Evolutionary conservation across 2,797 vertebrate species (phyloP).

Genomic region (Furcifer pardalis): DNA sequence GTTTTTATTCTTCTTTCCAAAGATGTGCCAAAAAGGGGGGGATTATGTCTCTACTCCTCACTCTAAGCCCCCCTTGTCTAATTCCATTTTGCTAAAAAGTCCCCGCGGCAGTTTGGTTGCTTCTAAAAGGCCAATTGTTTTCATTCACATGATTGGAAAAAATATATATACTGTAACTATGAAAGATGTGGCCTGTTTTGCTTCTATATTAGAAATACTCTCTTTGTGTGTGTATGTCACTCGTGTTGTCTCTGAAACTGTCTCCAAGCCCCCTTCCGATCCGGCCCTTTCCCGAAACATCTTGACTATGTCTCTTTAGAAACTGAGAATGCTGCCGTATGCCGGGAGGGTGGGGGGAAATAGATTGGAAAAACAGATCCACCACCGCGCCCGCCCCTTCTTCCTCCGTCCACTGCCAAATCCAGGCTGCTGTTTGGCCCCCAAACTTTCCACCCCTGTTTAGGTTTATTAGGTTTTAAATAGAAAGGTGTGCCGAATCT

Average conservation of each 20-base stretch:
- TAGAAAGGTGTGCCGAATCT: background rate
- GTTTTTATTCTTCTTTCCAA: too few relatives aligned
- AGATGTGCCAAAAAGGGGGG: too few relatives aligned
- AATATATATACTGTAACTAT: too few relatives aligned
- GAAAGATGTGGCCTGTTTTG: background rate
- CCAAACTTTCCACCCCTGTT: background rate
- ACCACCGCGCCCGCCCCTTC: background rate
- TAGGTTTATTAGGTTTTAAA: conserved; percentile 20
- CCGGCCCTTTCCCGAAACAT: conserved; percentile 19
- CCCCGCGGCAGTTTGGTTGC: background rate
- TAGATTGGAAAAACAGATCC: conserved; percentile 21
- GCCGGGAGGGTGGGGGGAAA: background rate
- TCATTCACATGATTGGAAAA: background rate
- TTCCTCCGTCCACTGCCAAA: background rate
- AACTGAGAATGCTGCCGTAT: background rate
- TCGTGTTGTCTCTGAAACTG: background rate
- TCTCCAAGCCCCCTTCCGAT: conserved; percentile 18
- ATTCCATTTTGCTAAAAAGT: background rate
- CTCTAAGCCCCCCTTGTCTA: too few relatives aligned
- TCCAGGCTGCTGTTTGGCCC: background rate
- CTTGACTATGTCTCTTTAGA: conserved; percentile 38
- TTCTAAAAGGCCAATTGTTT: conserved; percentile 2
- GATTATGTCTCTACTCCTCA: too few relatives aligned
- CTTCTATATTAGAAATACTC: background rate
- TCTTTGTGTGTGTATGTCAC: too few relatives aligned